phyloP scores from a whole-genome alignment of 2,797 vertebrate genomes.

The Rhincodon typus region DNA sequence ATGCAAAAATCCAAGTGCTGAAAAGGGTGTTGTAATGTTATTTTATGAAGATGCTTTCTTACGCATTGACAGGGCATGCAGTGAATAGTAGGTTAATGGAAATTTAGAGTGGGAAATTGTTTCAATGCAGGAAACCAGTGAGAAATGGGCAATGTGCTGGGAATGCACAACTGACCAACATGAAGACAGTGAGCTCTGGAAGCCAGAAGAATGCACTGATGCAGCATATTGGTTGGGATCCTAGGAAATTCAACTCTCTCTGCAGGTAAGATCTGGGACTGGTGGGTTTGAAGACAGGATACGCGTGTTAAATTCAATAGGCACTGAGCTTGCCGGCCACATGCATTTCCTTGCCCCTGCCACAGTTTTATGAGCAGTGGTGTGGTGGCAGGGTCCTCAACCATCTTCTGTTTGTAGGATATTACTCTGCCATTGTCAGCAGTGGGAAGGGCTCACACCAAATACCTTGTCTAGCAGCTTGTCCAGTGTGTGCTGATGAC shows the following conservation, averaged over 20 bases:
- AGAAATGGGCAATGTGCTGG: neutral
- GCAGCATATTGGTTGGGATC: neutral
- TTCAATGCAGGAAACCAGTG: neutral
- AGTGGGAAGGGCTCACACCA: too few relatives aligned
- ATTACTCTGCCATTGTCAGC: too few relatives aligned
- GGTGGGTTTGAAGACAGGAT: too few relatives aligned
- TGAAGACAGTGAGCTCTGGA: neutral
- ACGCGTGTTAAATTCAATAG: too few relatives aligned
- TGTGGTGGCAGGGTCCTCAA: too few relatives aligned
- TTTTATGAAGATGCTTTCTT: neutral
- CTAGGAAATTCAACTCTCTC: neutral
- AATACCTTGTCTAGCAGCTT: too few relatives aligned
- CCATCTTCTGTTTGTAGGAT: too few relatives aligned
- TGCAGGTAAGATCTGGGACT: neutral
- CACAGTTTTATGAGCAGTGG: too few relatives aligned
- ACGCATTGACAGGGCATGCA: neutral
- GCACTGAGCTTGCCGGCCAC: too few relatives aligned
- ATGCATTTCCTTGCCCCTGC: too few relatives aligned
- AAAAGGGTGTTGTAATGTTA: neutral
- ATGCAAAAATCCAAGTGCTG: neutral
- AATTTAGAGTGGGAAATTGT: too few relatives aligned
- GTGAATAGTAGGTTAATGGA: neutral
- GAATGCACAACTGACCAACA: neutral
- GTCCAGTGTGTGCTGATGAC: too few relatives aligned
- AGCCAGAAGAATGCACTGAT: neutral